Percentiles rank a stretch among this genome's conserved stretches.
Evolutionary conservation across 2,113 vertebrate species (phyloP).

Genomic region (Pica pica): DNA sequence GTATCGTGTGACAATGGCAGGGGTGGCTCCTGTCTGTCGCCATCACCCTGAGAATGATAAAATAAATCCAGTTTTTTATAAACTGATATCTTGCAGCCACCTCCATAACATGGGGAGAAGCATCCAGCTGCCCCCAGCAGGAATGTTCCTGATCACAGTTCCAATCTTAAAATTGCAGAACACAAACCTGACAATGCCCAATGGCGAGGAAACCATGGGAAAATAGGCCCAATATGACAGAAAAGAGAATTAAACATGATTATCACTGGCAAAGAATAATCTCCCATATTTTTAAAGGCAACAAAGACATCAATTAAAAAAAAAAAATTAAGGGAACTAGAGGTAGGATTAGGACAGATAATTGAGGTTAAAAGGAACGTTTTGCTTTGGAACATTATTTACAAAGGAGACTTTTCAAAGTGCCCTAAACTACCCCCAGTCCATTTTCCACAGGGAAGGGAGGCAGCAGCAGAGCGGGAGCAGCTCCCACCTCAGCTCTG

Average conservation of each 20-base stretch:
- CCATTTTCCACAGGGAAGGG: background rate
- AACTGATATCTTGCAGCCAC: background rate
- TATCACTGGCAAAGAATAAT: background rate
- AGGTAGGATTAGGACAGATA: background rate
- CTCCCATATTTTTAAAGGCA: background rate
- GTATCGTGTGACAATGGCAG: background rate
- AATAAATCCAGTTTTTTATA: background rate
- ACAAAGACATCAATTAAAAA: background rate
- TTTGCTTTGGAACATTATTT: background rate
- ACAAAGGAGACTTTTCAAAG: background rate
- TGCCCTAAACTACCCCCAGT: rapidly evolving
- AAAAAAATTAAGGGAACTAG: background rate
- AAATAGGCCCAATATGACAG: background rate
- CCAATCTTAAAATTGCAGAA: background rate
- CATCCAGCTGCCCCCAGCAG: background rate
- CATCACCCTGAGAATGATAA: background rate
- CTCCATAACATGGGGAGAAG: background rate
- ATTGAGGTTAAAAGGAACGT: background rate
- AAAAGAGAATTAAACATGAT: background rate
- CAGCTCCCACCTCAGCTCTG: background rate
- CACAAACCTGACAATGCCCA: background rate
- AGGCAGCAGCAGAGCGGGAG: background rate
- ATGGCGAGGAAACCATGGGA: background rate
- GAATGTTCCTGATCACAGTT: background rate
- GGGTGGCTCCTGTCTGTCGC: background rate